Percentiles rank a stretch among this genome's conserved stretches.
Evolutionary conservation across 2,888 invertebrate genomes (phyloP).

Genomic region (Harpagoxenus sublaevis): DNA sequence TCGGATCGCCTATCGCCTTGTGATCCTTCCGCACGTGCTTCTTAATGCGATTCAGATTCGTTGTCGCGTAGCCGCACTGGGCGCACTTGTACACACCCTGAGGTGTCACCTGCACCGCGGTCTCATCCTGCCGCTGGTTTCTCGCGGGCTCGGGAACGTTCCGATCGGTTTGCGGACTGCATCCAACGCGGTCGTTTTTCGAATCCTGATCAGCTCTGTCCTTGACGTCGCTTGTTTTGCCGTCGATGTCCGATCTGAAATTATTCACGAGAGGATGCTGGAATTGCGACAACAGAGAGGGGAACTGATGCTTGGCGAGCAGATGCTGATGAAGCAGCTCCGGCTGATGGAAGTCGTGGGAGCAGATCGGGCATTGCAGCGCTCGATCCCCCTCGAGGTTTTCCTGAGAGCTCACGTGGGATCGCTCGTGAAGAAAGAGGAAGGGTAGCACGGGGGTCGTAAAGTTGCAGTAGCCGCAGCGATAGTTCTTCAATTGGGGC

Average conservation of each 20-base stretch:
- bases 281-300: conserved; percentile 81
- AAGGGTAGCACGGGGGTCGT: conserved; percentile 96
- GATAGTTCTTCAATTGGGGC: conserved; percentile 91
- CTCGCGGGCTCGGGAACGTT: conserved; percentile 80
- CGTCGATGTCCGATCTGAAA: conserved; percentile 68
- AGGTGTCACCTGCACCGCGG: conserved; percentile 86
- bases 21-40: conserved; percentile 87
- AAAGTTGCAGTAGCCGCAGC: conserved; percentile 96
- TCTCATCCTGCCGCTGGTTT: conserved; percentile 84
- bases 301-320: conserved; percentile 88
- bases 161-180: conserved; percentile 81
- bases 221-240: conserved; percentile 75
- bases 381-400: conserved; percentile 81
- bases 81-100: conserved; percentile 85
- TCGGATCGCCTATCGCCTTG: conserved; percentile 82
- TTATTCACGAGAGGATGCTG: conserved; percentile 76
- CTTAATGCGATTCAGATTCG: conserved; percentile 84
- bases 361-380: conserved; percentile 89
- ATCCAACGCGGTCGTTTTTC: conserved; percentile 83
- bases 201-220: conserved; percentile 79
- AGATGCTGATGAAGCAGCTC: conserved; percentile 89
- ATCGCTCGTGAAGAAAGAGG: conserved; percentile 96
- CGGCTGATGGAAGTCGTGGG: conserved; percentile 88
- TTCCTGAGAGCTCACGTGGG: conserved; percentile 89
- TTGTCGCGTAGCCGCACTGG: conserved; percentile 84